Conservation (phyloP, 2,888 invertebrate genomes). For the Acronicta leporina region DNA sequence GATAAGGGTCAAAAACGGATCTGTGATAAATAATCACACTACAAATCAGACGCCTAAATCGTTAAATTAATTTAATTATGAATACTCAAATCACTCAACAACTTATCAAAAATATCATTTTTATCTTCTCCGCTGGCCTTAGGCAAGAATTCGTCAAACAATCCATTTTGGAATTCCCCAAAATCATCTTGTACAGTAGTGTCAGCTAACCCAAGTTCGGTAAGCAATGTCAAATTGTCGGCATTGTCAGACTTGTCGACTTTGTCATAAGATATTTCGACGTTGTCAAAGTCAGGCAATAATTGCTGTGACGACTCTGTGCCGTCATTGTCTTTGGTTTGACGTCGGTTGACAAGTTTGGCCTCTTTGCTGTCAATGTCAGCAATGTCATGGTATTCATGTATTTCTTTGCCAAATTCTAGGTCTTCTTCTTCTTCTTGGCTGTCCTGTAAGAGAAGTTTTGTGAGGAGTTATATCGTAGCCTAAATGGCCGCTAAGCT, state of each 20-base stretch:
- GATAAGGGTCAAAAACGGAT: too few relatives aligned
- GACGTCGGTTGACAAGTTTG: slow-evolving; percentile 76
- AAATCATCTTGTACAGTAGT: slow-evolving; percentile 77
- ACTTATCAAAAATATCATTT: slow-evolving; percentile 82
- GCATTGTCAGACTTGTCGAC: slow-evolving; percentile 63
- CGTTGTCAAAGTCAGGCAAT: slow-evolving; percentile 73
- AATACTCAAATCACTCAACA: slow-evolving; percentile 78
- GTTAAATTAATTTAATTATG: slow-evolving; percentile 60
- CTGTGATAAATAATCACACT: too few relatives aligned
- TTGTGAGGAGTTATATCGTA: too few relatives aligned
- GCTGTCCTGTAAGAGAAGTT: slow-evolving; percentile 24
- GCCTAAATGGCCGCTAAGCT: too few relatives aligned
- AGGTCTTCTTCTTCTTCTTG: slow-evolving; percentile 89
- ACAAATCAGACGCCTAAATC: background rate
- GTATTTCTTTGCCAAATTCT: slow-evolving; percentile 83
- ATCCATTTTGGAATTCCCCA: slow-evolving; percentile 83
- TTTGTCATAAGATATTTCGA: slow-evolving; percentile 47
- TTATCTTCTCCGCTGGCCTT: slow-evolving; percentile 63
- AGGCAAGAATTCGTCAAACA: slow-evolving; percentile 71
- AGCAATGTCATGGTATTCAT: slow-evolving; percentile 82
- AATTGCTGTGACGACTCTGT: slow-evolving; percentile 77
- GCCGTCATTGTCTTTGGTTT: slow-evolving; percentile 76
- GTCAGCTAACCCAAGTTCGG: slow-evolving; percentile 89
- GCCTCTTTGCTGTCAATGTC: slow-evolving; percentile 79
- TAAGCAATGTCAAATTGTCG: slow-evolving; percentile 82